A percentile compares a stretch with the other conserved stretches of the same genome.
These are phyloP conservation scores for Trochalopteron elliotii DNA, from an alignment of 2,113 vertebrate genomes.

Conservation along the genomic window DNA sequence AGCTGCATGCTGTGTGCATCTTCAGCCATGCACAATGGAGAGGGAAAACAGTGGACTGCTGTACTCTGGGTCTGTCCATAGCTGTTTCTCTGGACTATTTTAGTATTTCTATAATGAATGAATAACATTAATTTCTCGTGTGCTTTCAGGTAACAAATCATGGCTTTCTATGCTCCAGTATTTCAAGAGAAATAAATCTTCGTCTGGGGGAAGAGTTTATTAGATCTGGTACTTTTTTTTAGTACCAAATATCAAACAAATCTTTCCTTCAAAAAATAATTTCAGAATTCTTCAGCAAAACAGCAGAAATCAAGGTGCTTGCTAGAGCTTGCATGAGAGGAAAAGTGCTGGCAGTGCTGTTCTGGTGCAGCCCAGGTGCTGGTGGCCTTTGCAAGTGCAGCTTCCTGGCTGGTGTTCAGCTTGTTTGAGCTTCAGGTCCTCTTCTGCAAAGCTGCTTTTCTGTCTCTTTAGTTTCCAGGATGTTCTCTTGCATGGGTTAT, in stretches of 20 bases:
- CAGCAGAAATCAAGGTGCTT: neutral
- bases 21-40: neutral
- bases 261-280: neutral
- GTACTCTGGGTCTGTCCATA: accelerated
- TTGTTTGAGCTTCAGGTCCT: neutral
- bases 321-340: neutral
- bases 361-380: neutral
- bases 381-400: neutral
- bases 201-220: neutral
- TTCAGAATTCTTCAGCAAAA: neutral
- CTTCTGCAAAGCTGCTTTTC: neutral
- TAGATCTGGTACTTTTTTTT: neutral
- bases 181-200: neutral
- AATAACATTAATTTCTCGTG: neutral
- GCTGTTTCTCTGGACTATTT: neutral
- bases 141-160: neutral
- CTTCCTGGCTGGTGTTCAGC: neutral
- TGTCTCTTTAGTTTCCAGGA: neutral
- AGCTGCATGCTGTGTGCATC: neutral
- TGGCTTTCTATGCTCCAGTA: neutral
- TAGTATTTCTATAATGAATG: neutral
- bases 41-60: neutral
- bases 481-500: neutral
- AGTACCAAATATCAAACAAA: neutral
- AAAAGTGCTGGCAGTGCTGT: neutral